phyloP scores from a whole-genome alignment of 2,888 invertebrate species.

The Graphium colonna region DNA sequence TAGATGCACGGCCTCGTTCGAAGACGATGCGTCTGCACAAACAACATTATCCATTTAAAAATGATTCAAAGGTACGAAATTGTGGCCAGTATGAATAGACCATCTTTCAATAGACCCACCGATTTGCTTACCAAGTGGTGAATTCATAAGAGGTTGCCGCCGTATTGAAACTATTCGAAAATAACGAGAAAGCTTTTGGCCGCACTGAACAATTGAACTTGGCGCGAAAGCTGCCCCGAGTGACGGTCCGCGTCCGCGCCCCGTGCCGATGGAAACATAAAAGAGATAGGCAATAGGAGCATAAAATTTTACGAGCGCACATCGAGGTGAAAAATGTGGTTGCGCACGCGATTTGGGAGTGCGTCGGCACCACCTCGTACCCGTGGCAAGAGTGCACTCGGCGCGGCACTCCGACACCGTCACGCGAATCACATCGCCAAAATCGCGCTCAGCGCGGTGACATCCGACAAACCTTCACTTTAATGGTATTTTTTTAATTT shows the following conservation, averaged over 20 bases:
- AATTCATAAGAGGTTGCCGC: constrained; percentile 3
- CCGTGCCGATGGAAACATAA: background rate
- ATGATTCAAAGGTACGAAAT: background rate
- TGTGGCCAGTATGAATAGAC: too few species aligned
- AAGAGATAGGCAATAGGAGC: constrained; percentile 5
- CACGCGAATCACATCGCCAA: background rate
- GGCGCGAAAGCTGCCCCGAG: background rate
- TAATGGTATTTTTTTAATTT: background rate
- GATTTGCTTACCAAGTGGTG: constrained; percentile 3
- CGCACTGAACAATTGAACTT: background rate
- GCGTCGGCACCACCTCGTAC: background rate
- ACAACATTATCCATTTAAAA: background rate
- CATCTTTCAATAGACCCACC: background rate
- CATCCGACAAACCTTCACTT: background rate
- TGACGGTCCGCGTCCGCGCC: background rate
- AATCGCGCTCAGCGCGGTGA: background rate
- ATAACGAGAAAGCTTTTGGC: background rate
- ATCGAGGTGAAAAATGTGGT: constrained; percentile 8
- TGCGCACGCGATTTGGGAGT: constrained; percentile 10
- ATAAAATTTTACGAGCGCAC: constrained; percentile 13
- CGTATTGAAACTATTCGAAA: background rate
- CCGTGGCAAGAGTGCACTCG: background rate
- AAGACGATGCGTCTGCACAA: constrained; percentile 92
- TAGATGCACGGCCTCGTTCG: constrained; percentile 95
- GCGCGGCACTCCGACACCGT: background rate